Base-by-base conservation (phyloP, 2,797 vertebrate genomes). In the Esox masquinongy region DNA sequence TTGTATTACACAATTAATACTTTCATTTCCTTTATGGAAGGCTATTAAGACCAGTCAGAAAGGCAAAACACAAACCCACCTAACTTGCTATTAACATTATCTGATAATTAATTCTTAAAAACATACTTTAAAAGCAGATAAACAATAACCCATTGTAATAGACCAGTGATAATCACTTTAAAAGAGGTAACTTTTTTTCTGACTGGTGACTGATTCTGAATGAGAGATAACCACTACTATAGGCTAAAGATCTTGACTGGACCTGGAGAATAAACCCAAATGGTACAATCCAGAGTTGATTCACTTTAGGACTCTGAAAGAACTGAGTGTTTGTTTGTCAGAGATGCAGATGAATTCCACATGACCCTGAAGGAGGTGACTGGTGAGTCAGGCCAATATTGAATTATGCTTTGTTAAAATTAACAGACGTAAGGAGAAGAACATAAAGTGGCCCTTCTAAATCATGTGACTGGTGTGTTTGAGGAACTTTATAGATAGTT, bases 361-460 rank as follows among this genome's bases (percentile, higher is more conserved):
- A 83, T 92, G 91, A 92, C 77, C 51, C 6, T 74, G 53, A 31
- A 75, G 72, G 80, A 64, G 53, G 83, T 76, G 79, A 72, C 69
- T 70, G 68, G 36, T 34, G 36, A 43, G 26, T 71, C 8, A 17
- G 47, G 26, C 36, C 51, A 56, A 77, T 74, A 90, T 91, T 87
- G 5, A 84, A 87, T 91, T 84, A 91, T 67, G 56, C 29, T 70
- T 19, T 47, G 19, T 24, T 78, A 39, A 84, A 77, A 47, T 70
- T 50, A 22, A 73, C 76, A 67, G 50, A 81, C 53, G 73, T 11
- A 6, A 50, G 24, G 53, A 26, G 19, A 80, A 74, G 19, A 29
- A 24, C 73, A 47, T 69, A 36, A 50, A 12, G 36, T 64, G 74
- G 8, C 74, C 7, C 26, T 53, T 68, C 2, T 51, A 64, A 79